These are phyloP conservation scores for Sebastes fasciatus DNA, from an alignment of 2,113 vertebrate genomes.

Conservation along the genomic window DNA sequence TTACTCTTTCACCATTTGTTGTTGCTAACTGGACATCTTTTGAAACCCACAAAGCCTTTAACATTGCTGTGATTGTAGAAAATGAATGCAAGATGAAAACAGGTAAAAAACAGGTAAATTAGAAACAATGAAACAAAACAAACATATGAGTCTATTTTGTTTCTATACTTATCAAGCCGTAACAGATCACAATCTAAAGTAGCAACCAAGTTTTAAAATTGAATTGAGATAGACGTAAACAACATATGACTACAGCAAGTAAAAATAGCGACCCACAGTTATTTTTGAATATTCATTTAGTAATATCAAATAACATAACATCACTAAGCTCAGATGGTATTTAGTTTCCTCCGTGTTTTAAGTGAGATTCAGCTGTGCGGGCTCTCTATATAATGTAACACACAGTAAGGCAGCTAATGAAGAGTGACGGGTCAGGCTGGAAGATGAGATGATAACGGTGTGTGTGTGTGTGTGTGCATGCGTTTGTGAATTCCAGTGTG, in stretches of 20 bases:
- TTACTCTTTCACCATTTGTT: neutral
- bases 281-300: conserved; percentile 35
- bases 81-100: neutral
- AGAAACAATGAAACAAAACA: neutral
- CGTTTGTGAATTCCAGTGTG: neutral
- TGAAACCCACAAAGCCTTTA: neutral
- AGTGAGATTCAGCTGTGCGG: conserved; percentile 19
- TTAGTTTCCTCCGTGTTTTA: conserved; percentile 18
- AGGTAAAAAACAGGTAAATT: too few relatives aligned
- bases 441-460: conserved; percentile 30
- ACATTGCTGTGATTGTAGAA: neutral
- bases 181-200: neutral
- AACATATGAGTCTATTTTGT: neutral
- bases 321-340: conserved; percentile 4
- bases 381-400: conserved; percentile 4
- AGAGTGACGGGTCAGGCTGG: conserved; percentile 43
- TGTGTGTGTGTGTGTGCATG: conserved; percentile 19
- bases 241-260: neutral
- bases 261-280: conserved; percentile 4
- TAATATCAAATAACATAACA: conserved; percentile 49
- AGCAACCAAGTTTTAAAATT: neutral
- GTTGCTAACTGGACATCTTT: neutral
- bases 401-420: conserved; percentile 25
- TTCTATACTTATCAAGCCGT: neutral
- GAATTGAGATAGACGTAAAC: neutral